Evolutionary conservation across 2,797 vertebrate species (phyloP).

Genomic region (Oophaga sylvatica): DNA sequence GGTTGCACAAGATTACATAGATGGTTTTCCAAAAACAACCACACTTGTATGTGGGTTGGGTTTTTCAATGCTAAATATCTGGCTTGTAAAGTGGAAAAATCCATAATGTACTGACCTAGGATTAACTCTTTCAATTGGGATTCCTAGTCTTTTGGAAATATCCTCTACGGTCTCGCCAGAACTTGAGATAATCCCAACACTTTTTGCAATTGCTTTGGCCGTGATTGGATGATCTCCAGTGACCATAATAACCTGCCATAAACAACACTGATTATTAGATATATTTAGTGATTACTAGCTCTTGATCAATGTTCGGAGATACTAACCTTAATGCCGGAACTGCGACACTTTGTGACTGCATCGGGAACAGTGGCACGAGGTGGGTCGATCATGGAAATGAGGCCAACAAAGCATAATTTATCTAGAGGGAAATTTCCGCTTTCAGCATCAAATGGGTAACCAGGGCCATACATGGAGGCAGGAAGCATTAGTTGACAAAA

Average conservation of each 20-base stretch:
- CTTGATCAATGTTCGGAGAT: background rate
- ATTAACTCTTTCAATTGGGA: slow-evolving; percentile 49
- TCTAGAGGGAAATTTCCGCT: slow-evolving; percentile 77
- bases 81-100: background rate
- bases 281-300: background rate
- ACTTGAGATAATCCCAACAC: slow-evolving; percentile 54
- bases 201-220: slow-evolving; percentile 56
- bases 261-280: background rate
- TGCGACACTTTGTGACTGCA: slow-evolving; percentile 79
- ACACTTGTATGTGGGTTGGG: no score
- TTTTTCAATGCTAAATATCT: background rate
- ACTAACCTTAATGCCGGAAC: slow-evolving; percentile 80
- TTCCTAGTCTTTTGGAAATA: slow-evolving; percentile 36
- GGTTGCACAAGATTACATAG: background rate
- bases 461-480: slow-evolving; percentile 71
- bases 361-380: slow-evolving; percentile 80
- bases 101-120: slow-evolving; percentile 26
- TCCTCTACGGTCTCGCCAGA: slow-evolving; percentile 45
- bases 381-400: slow-evolving; percentile 80
- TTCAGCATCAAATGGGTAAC: slow-evolving; percentile 75
- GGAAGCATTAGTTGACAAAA: slow-evolving; percentile 79
- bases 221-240: slow-evolving; percentile 61
- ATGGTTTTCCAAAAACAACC: no score
- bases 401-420: slow-evolving; percentile 78
- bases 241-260: slow-evolving; percentile 56